phyloP scores from a whole-genome alignment of 2,888 invertebrate species.

The Apocheima hispidaria region DNA sequence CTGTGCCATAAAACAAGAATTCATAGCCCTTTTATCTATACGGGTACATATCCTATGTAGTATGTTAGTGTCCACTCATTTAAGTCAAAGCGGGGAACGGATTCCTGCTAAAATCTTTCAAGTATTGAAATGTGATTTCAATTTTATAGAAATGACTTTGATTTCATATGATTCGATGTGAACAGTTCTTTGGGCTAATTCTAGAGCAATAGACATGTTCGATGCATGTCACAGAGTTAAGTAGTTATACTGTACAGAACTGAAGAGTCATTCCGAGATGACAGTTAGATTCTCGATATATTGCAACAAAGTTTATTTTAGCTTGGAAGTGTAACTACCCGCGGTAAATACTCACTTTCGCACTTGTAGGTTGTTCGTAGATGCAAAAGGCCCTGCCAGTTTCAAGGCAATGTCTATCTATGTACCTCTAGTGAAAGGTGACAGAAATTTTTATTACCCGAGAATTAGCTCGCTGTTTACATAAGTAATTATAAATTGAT shows the following conservation, averaged over 20 bases:
- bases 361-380: no score
- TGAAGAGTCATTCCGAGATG: not conserved
- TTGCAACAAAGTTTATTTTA: no score
- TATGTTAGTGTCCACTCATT: slow-evolving; percentile 50
- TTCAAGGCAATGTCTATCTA: not conserved
- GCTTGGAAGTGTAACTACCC: no score
- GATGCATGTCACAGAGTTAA: not conserved
- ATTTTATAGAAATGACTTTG: slow-evolving; percentile 60
- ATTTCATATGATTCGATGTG: slow-evolving; percentile 52
- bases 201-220: not conserved
- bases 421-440: not conserved
- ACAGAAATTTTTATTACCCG: not conserved
- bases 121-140: slow-evolving; percentile 71
- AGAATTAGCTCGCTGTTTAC: slow-evolving; percentile 34
- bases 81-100: slow-evolving; percentile 36
- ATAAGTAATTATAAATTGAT: slow-evolving; percentile 42
- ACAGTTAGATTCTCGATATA: no score
- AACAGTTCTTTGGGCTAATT: slow-evolving; percentile 10
- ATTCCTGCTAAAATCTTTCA: slow-evolving; percentile 33
- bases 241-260: no score
- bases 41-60: not conserved
- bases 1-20: not conserved
- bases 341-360: no score
- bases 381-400: no score
- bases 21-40: no score